Conservation (phyloP, 1,140 invertebrate species). For the Drosophila nasuta region DNA sequence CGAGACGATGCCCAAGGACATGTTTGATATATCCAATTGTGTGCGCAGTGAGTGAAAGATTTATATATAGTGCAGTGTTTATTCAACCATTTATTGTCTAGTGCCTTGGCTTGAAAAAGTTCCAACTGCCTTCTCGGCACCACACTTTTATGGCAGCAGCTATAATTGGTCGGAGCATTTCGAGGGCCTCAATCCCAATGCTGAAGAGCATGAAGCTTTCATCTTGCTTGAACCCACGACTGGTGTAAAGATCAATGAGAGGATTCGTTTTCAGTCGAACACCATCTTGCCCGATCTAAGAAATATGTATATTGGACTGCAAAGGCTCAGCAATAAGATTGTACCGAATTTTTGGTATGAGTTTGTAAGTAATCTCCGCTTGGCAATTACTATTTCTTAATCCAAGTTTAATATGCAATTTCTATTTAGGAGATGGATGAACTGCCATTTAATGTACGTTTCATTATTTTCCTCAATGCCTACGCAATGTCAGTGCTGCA, state of each 20-base stretch:
- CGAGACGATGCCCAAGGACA: conserved; percentile 84
- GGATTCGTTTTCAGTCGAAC: conserved; percentile 74
- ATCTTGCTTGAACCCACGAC: conserved; percentile 87
- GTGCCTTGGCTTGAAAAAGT: conserved; percentile 52
- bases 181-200: conserved; percentile 87
- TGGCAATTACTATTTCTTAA: too few species aligned
- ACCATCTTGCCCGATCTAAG: conserved; percentile 58
- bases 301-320: conserved; percentile 19
- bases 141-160: conserved; percentile 89
- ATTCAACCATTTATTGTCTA: not conserved
- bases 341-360: conserved; percentile 79
- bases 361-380: conserved; percentile 64
- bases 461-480: too few species aligned
- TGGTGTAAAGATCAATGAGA: conserved; percentile 71
- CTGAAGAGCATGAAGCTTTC: conserved; percentile 87
- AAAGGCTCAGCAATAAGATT: conserved; percentile 62
- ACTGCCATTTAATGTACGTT: too few species aligned
- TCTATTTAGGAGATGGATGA: too few species aligned
- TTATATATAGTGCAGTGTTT: too few species aligned
- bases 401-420: too few species aligned
- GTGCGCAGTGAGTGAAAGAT: conserved; percentile 85
- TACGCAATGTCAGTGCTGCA: too few species aligned
- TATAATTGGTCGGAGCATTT: conserved; percentile 86
- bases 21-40: conserved; percentile 87
- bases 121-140: conserved; percentile 89